These are phyloP conservation scores for Paralichthys olivaceus DNA, from an alignment of 2,113 vertebrate species.

Conservation along the genomic window DNA sequence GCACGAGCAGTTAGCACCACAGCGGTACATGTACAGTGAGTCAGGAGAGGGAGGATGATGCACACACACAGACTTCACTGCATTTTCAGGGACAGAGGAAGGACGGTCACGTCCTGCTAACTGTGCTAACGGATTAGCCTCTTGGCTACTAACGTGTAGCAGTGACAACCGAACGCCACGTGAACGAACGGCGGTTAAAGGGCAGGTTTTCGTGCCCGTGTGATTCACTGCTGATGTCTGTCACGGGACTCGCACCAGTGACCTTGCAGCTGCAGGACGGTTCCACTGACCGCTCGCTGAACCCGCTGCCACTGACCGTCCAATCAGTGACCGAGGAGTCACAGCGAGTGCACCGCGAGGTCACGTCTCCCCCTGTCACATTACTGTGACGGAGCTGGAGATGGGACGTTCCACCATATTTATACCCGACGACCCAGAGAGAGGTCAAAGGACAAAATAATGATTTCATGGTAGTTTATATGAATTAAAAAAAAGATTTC, in stretches of 20 bases:
- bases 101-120: not conserved
- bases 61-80: slow-evolving; percentile 56
- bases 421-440: not conserved
- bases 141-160: not conserved
- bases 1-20: slow-evolving; percentile 71
- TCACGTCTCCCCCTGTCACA: too few relatives aligned
- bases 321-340: too few relatives aligned
- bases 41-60: slow-evolving; percentile 70
- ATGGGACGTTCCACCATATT: not conserved
- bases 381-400: too few relatives aligned
- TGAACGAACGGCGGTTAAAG: not conserved
- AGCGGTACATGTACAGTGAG: slow-evolving; percentile 71
- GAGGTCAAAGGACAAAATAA: not conserved
- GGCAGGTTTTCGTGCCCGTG: not conserved
- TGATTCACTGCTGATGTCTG: not conserved
- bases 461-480: not conserved
- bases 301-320: not conserved
- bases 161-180: not conserved
- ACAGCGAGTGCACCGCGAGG: too few relatives aligned
- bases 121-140: not conserved
- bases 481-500: not conserved
- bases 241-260: not conserved
- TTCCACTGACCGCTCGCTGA: not conserved
- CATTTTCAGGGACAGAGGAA: slow-evolving; percentile 24
- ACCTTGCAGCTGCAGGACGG: slow-evolving; percentile 3